These are phyloP conservation scores for Lithophane semibrunnea DNA, from an alignment of 2,888 invertebrate species.

Conservation along the genomic window DNA sequence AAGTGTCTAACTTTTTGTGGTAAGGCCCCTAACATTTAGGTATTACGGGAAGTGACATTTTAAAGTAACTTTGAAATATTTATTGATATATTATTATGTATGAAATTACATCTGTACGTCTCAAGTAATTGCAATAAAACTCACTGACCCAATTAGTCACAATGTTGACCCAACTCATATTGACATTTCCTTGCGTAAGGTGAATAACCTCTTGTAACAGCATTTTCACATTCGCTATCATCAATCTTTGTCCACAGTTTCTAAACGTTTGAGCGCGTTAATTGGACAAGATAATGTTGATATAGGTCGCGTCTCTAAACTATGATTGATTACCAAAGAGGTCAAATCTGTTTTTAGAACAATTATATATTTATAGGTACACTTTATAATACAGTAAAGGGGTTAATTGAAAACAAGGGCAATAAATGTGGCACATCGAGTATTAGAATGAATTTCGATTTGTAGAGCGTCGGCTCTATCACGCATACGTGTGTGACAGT, in stretches of 20 bases:
- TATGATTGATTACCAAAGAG: conserved; percentile 70
- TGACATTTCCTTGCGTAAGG: conserved; percentile 44
- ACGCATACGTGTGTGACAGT: background rate
- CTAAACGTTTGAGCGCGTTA: conserved; percentile 76
- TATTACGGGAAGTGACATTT: background rate
- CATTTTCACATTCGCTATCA: conserved; percentile 70
- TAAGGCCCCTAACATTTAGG: too few relatives aligned
- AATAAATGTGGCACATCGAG: too few relatives aligned
- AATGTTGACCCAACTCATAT: conserved; percentile 47
- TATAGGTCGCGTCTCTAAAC: conserved; percentile 69
- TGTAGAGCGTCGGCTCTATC: background rate
- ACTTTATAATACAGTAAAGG: conserved; percentile 24
- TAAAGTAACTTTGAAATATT: background rate
- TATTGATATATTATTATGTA: background rate
- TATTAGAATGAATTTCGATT: background rate
- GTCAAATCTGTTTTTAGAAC: conserved; percentile 57
- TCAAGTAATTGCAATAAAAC: conserved; percentile 18
- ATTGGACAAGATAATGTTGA: conserved; percentile 72
- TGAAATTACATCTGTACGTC: background rate
- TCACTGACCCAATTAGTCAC: conserved; percentile 42
- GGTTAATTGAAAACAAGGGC: conserved; percentile 45
- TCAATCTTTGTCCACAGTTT: conserved; percentile 73
- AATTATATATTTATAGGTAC: conserved; percentile 47
- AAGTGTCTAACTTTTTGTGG: too few relatives aligned
- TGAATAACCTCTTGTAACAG: conserved; percentile 62